phyloP scores from a whole-genome alignment of 1,140 invertebrate genomes.

The Microplitis mediator region DNA sequence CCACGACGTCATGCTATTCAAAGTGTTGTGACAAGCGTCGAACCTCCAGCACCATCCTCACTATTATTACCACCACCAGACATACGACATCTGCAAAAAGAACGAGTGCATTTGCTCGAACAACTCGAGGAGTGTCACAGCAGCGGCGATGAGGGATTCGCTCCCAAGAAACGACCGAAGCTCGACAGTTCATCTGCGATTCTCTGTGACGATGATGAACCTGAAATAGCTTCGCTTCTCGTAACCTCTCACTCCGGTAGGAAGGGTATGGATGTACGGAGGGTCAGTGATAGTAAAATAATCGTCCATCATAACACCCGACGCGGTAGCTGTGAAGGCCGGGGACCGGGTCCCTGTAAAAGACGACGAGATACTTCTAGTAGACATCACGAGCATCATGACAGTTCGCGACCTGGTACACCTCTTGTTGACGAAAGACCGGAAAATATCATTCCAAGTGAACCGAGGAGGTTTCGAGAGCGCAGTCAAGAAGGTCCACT shows the following conservation, averaged over 20 bases:
- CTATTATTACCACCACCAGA: slow-evolving; percentile 62
- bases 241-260: slow-evolving; percentile 58
- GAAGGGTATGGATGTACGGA: slow-evolving; percentile 64
- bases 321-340: slow-evolving; percentile 61
- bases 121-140: slow-evolving; percentile 76
- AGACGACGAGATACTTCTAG: slow-evolving; percentile 52
- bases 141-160: slow-evolving; percentile 72
- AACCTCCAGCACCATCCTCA: slow-evolving; percentile 47
- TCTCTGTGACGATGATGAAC: slow-evolving; percentile 60
- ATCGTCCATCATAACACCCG: slow-evolving; percentile 59
- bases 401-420: slow-evolving; percentile 78
- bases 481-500: slow-evolving; percentile 72
- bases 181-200: slow-evolving; percentile 61
- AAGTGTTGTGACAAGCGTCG: slow-evolving; percentile 51
- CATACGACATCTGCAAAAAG: slow-evolving; percentile 73
- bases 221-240: slow-evolving; percentile 59
- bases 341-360: slow-evolving; percentile 58
- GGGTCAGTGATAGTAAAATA: slow-evolving; percentile 62
- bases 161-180: slow-evolving; percentile 70
- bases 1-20: slow-evolving; percentile 51
- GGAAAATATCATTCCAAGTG: slow-evolving; percentile 74
- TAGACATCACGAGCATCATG: slow-evolving; percentile 64
- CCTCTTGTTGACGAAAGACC: slow-evolving; percentile 83
- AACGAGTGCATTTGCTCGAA: slow-evolving; percentile 72
- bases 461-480: slow-evolving; percentile 72